These are phyloP conservation scores for Zenarchopterus dispar DNA, from an alignment of 2,797 vertebrate species.

Conservation along the genomic window DNA sequence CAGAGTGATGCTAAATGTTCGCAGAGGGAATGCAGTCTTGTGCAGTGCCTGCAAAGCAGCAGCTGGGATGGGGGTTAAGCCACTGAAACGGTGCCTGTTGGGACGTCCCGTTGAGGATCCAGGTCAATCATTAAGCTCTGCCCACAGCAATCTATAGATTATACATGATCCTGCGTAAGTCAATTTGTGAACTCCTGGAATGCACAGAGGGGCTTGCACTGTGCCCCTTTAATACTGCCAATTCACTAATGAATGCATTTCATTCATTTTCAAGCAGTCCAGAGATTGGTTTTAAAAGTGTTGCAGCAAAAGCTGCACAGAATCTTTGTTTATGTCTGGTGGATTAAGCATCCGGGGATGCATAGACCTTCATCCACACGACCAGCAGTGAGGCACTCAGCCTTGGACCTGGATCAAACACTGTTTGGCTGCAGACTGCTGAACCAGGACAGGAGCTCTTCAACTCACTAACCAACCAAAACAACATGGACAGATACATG, in stretches of 20 bases:
- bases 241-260: not conserved
- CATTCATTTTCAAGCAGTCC: not conserved
- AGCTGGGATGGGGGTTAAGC: slow-evolving; percentile 33
- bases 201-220: not conserved
- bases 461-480: slow-evolving; percentile 34
- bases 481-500: slow-evolving; percentile 30
- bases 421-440: slow-evolving; percentile 34
- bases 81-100: slow-evolving; percentile 29
- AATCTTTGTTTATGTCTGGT: slow-evolving; percentile 13
- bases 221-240: not conserved
- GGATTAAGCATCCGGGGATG: slow-evolving; percentile 24
- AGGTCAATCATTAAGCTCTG: slow-evolving; percentile 45
- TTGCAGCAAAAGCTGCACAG: slow-evolving; percentile 7
- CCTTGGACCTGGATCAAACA: slow-evolving; percentile 60
- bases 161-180: slow-evolving; percentile 11
- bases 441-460: slow-evolving; percentile 32
- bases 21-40: slow-evolving; percentile 6
- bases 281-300: not conserved
- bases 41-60: slow-evolving; percentile 12
- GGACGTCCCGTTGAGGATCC: slow-evolving; percentile 32
- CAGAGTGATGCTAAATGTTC: slow-evolving; percentile 13
- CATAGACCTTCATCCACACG: slow-evolving; percentile 23
- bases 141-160: slow-evolving; percentile 33
- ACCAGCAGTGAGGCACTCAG: slow-evolving; percentile 28
- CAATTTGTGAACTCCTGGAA: slow-evolving; percentile 2